These are phyloP conservation scores for Ianthella basta DNA, from an alignment of 37 sponge, comb jelly and placozoan species.

Conservation along the genomic window DNA sequence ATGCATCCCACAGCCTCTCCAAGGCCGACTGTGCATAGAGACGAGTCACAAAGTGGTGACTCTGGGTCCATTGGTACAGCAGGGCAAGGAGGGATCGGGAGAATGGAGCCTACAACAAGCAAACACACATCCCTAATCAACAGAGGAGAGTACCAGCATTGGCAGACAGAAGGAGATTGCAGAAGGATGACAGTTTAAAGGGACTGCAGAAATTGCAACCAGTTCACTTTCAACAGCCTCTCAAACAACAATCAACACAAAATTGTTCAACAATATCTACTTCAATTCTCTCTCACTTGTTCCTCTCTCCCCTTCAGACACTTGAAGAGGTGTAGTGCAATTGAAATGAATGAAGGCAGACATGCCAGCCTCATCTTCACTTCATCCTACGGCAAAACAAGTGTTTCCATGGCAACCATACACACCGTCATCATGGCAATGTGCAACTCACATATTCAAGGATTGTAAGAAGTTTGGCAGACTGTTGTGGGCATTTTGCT, in stretches of 20 bases:
- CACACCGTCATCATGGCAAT: slow-evolving; percentile 6
- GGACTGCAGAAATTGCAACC: no score
- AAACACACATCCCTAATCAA: no score
- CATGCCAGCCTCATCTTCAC: slow-evolving; percentile 24
- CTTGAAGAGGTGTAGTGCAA: slow-evolving; percentile 1
- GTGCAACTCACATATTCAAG: slow-evolving; percentile 27
- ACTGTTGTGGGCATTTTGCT: slow-evolving; percentile 25
- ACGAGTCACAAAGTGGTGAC: slow-evolving; percentile 55
- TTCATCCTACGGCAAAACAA: neutral
- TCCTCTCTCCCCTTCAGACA: neutral
- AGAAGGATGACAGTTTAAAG: slow-evolving; percentile 37
- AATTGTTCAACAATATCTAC: no score
- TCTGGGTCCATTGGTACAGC: slow-evolving; percentile 42
- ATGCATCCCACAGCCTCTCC: slow-evolving; percentile 40
- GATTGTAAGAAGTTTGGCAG: neutral
- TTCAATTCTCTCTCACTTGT: neutral
- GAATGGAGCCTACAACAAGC: no score
- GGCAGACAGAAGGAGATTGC: slow-evolving; percentile 25
- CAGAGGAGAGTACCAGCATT: no score
- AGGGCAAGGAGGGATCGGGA: neutral
- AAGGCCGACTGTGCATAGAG: slow-evolving; percentile 62
- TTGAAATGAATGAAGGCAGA: slow-evolving; percentile 23
- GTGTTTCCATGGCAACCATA: neutral
- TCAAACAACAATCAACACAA: no score
- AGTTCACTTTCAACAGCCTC: no score